Base-by-base conservation (phyloP, 2,888 invertebrate genomes). In the Cordylochernes scorpioides region DNA sequence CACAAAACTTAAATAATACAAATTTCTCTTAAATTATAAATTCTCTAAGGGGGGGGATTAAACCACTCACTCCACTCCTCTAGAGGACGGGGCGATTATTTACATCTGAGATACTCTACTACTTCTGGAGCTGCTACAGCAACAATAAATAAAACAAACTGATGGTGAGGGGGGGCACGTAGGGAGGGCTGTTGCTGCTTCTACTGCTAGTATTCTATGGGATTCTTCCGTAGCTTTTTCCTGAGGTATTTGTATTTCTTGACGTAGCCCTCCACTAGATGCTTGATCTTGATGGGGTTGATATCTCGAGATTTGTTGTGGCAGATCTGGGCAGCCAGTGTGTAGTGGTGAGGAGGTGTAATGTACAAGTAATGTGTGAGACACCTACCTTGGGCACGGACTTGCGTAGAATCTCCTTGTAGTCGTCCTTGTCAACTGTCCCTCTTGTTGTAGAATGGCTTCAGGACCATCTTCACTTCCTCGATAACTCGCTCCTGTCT, bases 401-500 rank as follows among this genome's bases (percentile, higher is more conserved):
- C 58, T 80, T 71, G 42, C 88, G 64, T 61, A 94, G 66, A 45
- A 94, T 84, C 51, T 88, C 82, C 58, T 94, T 94, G 60, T 91
- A 91, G 55, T 88, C 80, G 18, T 88, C 82, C 59, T 94, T 94
- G 45, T 67, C 70, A 44, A 94, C 72, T 50, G 50, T 71, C 73
- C 51, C 84, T 82, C 54, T 72, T 77, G 51, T 75, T 77, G 58
- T 88, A 94, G 57, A 78, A 78, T 37, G 91, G 91, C 57, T 88
- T 88, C 42, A 94, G 62, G 42, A 82, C 80, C 46, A 80, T 59
- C 61, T 91, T 91, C 30, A 91, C 88, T 58, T 91, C 91, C 57
- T 91, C 88, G 28, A 88, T 84, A 28, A 94, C 88, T 44, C 88
- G 67, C 58, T 91, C 88, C 58, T 91, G 91, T 2, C 88, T 68